Evolutionary conservation across 2,888 invertebrate genomes (phyloP).

Genomic region (Linnaemya tessellans): DNA sequence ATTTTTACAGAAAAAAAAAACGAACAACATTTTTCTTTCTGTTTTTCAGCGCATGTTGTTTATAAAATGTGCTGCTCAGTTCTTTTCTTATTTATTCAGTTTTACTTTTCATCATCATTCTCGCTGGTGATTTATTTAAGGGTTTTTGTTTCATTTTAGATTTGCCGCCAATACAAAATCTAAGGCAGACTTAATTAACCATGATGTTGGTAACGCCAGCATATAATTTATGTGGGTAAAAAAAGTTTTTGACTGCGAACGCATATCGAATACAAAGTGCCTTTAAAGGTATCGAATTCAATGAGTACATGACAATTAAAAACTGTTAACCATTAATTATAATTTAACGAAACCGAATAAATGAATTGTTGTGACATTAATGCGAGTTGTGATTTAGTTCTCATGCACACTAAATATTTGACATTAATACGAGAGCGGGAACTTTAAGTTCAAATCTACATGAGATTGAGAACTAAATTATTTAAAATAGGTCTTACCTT

Average conservation of each 20-base stretch:
- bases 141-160: conserved; percentile 9
- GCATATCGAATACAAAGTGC: not conserved
- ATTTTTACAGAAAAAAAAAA: not conserved
- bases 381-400: not conserved
- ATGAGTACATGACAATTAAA: not conserved
- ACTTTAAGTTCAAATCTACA: too few species aligned
- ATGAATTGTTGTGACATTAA: not conserved
- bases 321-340: not conserved
- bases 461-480: too few species aligned
- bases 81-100: conserved; percentile 10
- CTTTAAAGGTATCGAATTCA: not conserved
- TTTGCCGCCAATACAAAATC: not conserved
- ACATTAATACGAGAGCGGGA: too few species aligned
- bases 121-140: conserved; percentile 52
- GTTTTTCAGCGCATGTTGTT: not conserved
- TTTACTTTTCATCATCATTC: conserved; percentile 44
- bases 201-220: not conserved
- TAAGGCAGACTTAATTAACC: not conserved
- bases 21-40: not conserved
- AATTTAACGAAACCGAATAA: not conserved
- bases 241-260: not conserved
- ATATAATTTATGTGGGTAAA: not conserved
- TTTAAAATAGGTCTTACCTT: too few species aligned
- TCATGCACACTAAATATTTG: not conserved
- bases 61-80: not conserved